These are phyloP conservation scores for Horisme vitalbata DNA, from an alignment of 2,888 invertebrate genomes.

Conservation along the genomic window DNA sequence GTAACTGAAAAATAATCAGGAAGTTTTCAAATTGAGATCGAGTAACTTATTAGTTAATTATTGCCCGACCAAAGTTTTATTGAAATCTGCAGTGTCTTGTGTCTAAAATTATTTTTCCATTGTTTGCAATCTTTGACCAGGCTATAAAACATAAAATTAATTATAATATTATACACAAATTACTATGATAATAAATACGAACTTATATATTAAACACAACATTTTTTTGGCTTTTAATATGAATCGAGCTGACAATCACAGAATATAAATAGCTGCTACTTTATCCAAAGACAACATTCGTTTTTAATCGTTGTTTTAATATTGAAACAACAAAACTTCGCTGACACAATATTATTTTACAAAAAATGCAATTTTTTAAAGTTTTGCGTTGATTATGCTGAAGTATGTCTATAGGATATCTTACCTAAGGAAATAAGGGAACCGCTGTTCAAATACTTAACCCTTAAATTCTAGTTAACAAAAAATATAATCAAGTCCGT, in stretches of 20 bases:
- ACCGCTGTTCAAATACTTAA: slow-evolving; percentile 48
- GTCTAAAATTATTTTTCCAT: background rate
- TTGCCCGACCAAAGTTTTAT: slow-evolving; percentile 12
- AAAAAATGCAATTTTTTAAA: background rate
- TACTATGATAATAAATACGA: slow-evolving; percentile 47
- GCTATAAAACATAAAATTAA: slow-evolving; percentile 4
- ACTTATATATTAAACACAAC: slow-evolving; percentile 62
- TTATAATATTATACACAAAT: slow-evolving; percentile 36
- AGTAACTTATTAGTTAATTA: slow-evolving; percentile 44
- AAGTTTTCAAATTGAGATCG: slow-evolving; percentile 73
- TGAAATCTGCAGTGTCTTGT: slow-evolving; percentile 1
- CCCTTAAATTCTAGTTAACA: slow-evolving; percentile 71
- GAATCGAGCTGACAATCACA: slow-evolving; percentile 75
- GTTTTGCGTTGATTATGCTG: background rate
- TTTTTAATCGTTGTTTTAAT: slow-evolving; percentile 29
- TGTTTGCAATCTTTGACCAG: slow-evolving; percentile 12
- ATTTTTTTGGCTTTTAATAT: slow-evolving; percentile 69
- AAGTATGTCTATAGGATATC: slow-evolving; percentile 24
- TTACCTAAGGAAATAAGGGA: slow-evolving; percentile 46
- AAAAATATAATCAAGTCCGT: slow-evolving; percentile 79
- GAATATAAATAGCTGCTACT: slow-evolving; percentile 56
- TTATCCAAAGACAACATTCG: slow-evolving; percentile 27
- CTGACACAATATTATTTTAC: background rate
- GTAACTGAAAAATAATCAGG: slow-evolving; percentile 75
- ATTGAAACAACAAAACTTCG: background rate